Percentiles rank a stretch among this genome's conserved stretches.
Evolutionary conservation across 2,888 invertebrate species (phyloP).

Genomic region (Gibbula magus): DNA sequence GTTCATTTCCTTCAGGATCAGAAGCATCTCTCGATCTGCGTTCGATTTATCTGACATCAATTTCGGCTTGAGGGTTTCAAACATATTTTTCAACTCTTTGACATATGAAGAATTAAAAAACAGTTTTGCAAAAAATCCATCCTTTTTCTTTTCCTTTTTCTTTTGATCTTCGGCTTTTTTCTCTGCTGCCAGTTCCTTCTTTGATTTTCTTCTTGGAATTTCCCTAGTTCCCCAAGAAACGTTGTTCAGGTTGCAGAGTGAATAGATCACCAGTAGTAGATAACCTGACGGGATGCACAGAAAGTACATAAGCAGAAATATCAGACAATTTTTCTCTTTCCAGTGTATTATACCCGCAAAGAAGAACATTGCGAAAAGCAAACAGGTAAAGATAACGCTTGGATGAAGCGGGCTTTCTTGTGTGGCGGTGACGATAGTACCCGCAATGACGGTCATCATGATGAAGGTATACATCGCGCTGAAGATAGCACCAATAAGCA

Average conservation of each 20-base stretch:
- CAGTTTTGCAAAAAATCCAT: slow-evolving; percentile 76
- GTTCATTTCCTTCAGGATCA: slow-evolving; percentile 15
- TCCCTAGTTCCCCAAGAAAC: slow-evolving; percentile 74
- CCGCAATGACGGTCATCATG: slow-evolving; percentile 71
- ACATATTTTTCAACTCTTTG: slow-evolving; percentile 38
- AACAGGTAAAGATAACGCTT: slow-evolving; percentile 67
- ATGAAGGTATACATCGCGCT: slow-evolving; percentile 63
- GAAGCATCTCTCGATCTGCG: neutral
- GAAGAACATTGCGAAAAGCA: slow-evolving; percentile 61
- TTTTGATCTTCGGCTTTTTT: slow-evolving; percentile 80
- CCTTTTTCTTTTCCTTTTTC: slow-evolving; percentile 80
- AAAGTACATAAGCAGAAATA: slow-evolving; percentile 65
- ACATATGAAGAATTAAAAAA: slow-evolving; percentile 25
- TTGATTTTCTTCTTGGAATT: slow-evolving; percentile 63
- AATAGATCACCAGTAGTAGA: slow-evolving; percentile 71
- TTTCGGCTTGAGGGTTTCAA: slow-evolving; percentile 22
- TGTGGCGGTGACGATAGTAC: slow-evolving; percentile 58
- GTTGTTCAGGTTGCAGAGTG: slow-evolving; percentile 68
- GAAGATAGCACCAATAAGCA: slow-evolving; percentile 65
- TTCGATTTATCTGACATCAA: neutral
- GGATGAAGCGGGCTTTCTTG: slow-evolving; percentile 65
- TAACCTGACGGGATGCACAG: slow-evolving; percentile 72
- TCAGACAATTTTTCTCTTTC: slow-evolving; percentile 64
- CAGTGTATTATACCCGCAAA: slow-evolving; percentile 67
- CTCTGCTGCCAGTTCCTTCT: slow-evolving; percentile 78